Evolutionary conservation across 2,888 invertebrate species (phyloP), one percentile per base, ranked within the genome.

Genomic region (Ceraclea dissimilis): DNA sequence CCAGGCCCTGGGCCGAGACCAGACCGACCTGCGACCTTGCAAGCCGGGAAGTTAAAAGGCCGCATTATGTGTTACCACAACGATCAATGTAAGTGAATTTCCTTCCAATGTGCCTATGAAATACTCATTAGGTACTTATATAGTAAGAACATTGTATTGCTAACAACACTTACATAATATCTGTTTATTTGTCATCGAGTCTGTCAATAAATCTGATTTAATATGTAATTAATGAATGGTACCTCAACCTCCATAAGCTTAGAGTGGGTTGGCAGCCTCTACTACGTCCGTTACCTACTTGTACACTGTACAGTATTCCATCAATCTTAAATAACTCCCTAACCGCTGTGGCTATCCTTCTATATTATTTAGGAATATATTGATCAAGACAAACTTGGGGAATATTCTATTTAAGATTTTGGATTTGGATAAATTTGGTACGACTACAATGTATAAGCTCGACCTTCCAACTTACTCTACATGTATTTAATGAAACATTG

Each of bases 21-120:
- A 60, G 90, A 89, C 75, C 79, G 90, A 68, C 90, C 90, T 63
- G 89, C 85, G 70, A 86, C 89, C 63, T 79, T 91, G 70, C 84
- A 85, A 64, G 84, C 86, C 64, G 85, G 85, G 65, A 86, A 86
- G 71, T 77, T 86, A 65, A 84, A 87, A 66, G 82, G 90, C 68
- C 82, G 90, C 69, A 75, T 85, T 66, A 82, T 88, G 72, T 89
- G 88, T 76, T 89, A 88, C 75, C 88, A 86, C 75, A 83, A 84
- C 68, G 88, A 88, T 71, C 85, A 88, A 70, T 83, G 82, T 81
- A 74, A 79, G 79, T 79, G 63, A n/a, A n/a, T n/a, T n/a, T n/a
- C n/a, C n/a, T n/a, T n/a, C n/a, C n/a, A n/a, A n/a, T n/a, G n/a
- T n/a, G 48, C n/a, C n/a, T n/a, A n/a, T n/a, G n/a, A n/a, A n/a